Evolutionary conservation across 1,140 invertebrate genomes (phyloP), one percentile per base, ranked within the genome.

Genomic region (Hylyphantes graminicola): DNA sequence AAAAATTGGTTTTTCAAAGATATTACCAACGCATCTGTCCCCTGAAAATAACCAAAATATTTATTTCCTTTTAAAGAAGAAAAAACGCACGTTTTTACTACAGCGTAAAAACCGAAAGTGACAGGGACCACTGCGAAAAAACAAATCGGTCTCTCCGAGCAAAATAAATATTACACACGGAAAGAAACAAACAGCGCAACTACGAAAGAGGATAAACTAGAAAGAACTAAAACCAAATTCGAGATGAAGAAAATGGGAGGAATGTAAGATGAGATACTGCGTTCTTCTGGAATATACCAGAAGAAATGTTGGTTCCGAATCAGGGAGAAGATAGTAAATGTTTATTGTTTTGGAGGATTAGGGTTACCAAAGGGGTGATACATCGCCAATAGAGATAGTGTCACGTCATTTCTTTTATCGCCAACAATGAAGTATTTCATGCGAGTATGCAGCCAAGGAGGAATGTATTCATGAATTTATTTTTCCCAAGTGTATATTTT

Each of bases 291-390:
- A 74, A 35, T 15, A 80, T 50, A 19, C 19, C 50, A 21, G 48
- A 70, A 59, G 35, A 80, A 80, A 54, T 19, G 61, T 80, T 68
- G 65, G 74, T 76, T 76, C 64, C 53, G 74, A 48, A 76, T 11
- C 54, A 19, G 12, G n/a, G 19, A 57, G 54, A 65, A 80, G 77
- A 68, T 80, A 80, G 77, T 80, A 80, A 80, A 80, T 80, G 77
- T 80, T 80, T 80, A 80, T 67, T 64, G 77, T n/a, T 35, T n/a
- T 55, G 11, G 17, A 64, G 75, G 21, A 64, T 55, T 50, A 70
- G 77, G 77, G 77, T 80, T 80, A 80, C 77, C 77, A 70, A 35
- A 35, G 53, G 53, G 17, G 19, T 53, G 10, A 48, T 78, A 65
- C n/a, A 78, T 78, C 74, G 75, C 75, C 75, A 78, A 78, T 19